Percentiles rank a stretch among this genome's conserved stretches.
Evolutionary conservation across 1,140 invertebrate species (phyloP).

Genomic region (Drosophila nigrodunni): DNA sequence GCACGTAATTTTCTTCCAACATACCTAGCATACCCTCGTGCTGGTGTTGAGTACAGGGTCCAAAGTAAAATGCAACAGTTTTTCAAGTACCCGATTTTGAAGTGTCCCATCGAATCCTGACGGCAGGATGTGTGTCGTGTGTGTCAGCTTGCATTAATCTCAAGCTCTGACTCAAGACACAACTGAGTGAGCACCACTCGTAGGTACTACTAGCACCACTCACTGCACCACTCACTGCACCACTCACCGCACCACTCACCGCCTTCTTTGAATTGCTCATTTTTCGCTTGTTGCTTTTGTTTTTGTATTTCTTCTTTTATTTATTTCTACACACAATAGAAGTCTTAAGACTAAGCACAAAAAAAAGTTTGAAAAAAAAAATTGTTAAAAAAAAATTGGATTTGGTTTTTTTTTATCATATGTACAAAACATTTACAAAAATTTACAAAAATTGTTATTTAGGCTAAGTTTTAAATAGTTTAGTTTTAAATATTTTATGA

Average conservation of each 20-base stretch:
- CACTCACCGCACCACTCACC: too few relatives aligned
- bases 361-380: constrained; percentile 60
- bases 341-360: constrained; percentile 77
- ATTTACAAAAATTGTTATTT: constrained; percentile 66
- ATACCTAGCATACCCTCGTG: too few relatives aligned
- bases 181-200: constrained; percentile 1
- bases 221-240: too few relatives aligned
- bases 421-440: constrained; percentile 81
- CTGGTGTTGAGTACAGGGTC: too few relatives aligned
- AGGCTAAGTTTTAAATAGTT: constrained; percentile 58
- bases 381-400: constrained; percentile 28
- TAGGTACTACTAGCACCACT: constrained; percentile 2
- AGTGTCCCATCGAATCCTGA: constrained; percentile 16
- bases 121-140: constrained; percentile 51
- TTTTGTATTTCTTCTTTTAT: constrained; percentile 39
- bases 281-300: constrained; percentile 20
- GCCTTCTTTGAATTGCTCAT: constrained; percentile 46
- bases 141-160: constrained; percentile 78
- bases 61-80: constrained; percentile 71
- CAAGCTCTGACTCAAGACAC: constrained; percentile 38
- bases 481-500: constrained; percentile 18
- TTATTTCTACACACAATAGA: constrained; percentile 76
- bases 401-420: constrained; percentile 51
- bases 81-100: constrained; percentile 42
- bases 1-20: too few relatives aligned